phyloP scores from a whole-genome alignment of 2,113 vertebrate species.

The Tympanuchus pallidicinctus region DNA sequence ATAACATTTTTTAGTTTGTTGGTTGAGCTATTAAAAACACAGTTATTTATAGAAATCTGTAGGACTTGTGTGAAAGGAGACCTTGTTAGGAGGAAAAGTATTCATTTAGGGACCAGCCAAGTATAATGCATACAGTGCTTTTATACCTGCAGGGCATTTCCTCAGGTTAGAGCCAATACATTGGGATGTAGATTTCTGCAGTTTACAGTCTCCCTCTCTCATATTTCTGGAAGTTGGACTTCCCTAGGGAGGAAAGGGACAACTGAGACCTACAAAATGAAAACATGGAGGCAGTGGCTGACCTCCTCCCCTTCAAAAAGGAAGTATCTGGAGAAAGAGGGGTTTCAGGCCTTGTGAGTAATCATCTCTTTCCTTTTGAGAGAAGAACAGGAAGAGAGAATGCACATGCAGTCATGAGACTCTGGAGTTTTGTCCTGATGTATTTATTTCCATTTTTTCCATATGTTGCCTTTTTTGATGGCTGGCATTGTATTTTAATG shows the following conservation, averaged over 20 bases:
- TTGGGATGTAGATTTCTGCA: constrained; percentile 21
- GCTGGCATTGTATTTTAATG: neutral
- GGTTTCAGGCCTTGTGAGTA: neutral
- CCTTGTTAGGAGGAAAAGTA: constrained; percentile 31
- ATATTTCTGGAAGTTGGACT: neutral
- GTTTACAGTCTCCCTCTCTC: neutral
- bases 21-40: constrained; percentile 47
- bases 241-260: neutral
- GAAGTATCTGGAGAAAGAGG: neutral
- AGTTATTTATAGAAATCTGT: constrained; percentile 52
- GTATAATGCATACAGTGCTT: neutral
- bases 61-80: constrained; percentile 34
- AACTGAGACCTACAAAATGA: neutral
- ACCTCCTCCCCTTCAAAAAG: neutral
- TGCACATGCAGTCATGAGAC: fast-evolving
- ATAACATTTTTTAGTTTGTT: constrained; percentile 18
- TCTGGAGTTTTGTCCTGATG: neutral
- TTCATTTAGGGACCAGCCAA: constrained; percentile 8
- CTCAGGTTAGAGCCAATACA: neutral
- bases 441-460: neutral
- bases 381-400: neutral
- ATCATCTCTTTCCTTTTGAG: neutral
- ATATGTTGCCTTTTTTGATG: neutral
- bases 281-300: neutral
- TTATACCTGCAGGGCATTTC: constrained; percentile 57